Evolutionary conservation across 2,888 invertebrate species (phyloP).

Genomic region (Coelinius sp.): DNA sequence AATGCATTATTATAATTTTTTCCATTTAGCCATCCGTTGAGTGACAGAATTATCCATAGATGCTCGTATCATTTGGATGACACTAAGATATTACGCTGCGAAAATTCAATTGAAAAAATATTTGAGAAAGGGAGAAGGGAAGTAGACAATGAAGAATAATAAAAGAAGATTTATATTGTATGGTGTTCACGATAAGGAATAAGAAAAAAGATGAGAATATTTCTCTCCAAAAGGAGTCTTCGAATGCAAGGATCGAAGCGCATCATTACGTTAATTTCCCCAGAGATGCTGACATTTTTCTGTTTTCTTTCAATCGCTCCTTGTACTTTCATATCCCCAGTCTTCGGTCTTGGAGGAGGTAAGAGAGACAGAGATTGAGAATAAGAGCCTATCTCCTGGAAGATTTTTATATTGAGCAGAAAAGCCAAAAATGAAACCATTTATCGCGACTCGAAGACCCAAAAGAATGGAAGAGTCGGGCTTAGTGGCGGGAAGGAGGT

Average conservation of each 20-base stretch:
- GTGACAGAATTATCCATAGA: too few relatives aligned
- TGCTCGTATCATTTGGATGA: too few relatives aligned
- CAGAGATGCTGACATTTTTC: conserved; percentile 65
- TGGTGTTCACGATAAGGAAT: conserved; percentile 10
- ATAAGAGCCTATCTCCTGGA: neutral
- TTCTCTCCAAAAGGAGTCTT: neutral
- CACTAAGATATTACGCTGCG: too few relatives aligned
- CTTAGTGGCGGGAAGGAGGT: neutral
- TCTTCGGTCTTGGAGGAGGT: conserved; percentile 11
- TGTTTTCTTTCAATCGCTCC: conserved; percentile 58
- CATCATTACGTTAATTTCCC: conserved; percentile 68
- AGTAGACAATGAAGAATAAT: neutral
- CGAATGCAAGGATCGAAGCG: conserved; percentile 56
- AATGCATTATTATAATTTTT: too few relatives aligned
- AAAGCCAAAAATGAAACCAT: conserved; percentile 31
- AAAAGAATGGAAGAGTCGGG: neutral
- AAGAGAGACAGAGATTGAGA: neutral
- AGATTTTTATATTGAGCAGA: conserved; percentile 10
- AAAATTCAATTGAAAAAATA: neutral
- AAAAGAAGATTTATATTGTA: conserved; percentile 15
- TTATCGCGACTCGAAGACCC: conserved; percentile 20
- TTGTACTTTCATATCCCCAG: neutral
- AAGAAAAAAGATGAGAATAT: conserved; percentile 13
- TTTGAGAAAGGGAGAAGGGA: neutral
- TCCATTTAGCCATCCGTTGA: too few relatives aligned